These are phyloP conservation scores for Lichenostomus cassidix DNA, from an alignment of 2,113 vertebrate genomes.

Conservation along the genomic window DNA sequence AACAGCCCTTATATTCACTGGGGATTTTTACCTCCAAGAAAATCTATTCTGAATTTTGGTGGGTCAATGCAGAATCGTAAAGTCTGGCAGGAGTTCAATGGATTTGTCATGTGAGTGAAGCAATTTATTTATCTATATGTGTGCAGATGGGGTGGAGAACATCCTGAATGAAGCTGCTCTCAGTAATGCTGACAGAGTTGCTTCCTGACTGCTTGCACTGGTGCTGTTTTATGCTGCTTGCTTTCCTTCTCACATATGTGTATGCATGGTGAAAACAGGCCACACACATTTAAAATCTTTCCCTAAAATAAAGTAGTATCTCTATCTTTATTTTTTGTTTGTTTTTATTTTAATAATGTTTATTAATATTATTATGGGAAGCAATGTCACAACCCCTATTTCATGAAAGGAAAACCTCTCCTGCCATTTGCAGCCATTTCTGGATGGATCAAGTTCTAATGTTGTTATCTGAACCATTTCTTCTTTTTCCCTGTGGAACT, in stretches of 20 bases:
- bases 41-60: slow-evolving; percentile 30
- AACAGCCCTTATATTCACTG: background rate
- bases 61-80: slow-evolving; percentile 19
- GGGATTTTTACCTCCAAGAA: background rate
- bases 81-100: slow-evolving; percentile 15
- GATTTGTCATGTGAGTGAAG: background rate
- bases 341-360: background rate
- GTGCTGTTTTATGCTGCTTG: background rate
- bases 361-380: background rate
- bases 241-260: background rate
- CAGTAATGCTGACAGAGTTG: background rate
- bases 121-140: slow-evolving; percentile 21
- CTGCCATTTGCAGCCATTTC: background rate
- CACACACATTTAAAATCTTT: background rate
- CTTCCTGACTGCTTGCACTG: background rate
- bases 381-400: background rate
- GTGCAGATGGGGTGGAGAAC: slow-evolving; percentile 28
- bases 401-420: background rate
- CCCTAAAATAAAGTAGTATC: background rate
- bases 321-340: background rate
- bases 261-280: background rate
- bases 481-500: background rate
- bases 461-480: background rate
- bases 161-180: slow-evolving; percentile 5
- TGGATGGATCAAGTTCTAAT: background rate